phyloP scores from a whole-genome alignment of 30 jellyfish, hydroid and myxozoan genomes.

The Aurelia sp. region DNA sequence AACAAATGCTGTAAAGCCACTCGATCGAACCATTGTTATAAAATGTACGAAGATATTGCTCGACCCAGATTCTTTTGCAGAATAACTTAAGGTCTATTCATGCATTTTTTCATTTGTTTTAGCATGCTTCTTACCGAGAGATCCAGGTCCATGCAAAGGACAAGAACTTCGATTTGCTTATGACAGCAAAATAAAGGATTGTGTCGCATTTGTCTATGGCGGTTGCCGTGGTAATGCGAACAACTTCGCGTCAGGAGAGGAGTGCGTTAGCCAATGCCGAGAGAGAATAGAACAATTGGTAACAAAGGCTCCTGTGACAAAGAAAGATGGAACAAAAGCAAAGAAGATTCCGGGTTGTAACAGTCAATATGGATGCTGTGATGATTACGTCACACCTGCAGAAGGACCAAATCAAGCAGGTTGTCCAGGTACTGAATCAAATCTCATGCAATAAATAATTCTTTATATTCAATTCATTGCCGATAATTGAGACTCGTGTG shows the following conservation, averaged over 20 bases:
- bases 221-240: constrained; percentile 95
- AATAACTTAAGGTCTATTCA: no score
- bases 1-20: no score
- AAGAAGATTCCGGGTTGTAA: constrained; percentile 68
- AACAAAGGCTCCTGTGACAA: constrained; percentile 2
- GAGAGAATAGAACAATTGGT: constrained; percentile 11
- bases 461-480: no score
- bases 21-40: no score
- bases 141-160: constrained; percentile 73
- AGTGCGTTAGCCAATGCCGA: constrained; percentile 80
- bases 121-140: constrained; percentile 68
- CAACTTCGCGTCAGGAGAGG: constrained; percentile 70
- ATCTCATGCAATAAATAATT: no score
- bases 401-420: constrained; percentile 75
- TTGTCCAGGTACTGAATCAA: constrained; percentile 86
- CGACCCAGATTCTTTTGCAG: no score
- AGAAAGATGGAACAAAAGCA: constrained; percentile 5
- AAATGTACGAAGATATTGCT: no score
- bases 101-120: not conserved
- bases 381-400: constrained; percentile 91
- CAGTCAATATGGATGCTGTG: constrained; percentile 90
- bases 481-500: no score
- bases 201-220: constrained; percentile 73
- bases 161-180: constrained; percentile 53
- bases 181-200: constrained; percentile 54